Evolutionary conservation across 2,797 vertebrate genomes (phyloP), one percentile per base, ranked within the genome.

Genomic region (Poeciliopsis infans): DNA sequence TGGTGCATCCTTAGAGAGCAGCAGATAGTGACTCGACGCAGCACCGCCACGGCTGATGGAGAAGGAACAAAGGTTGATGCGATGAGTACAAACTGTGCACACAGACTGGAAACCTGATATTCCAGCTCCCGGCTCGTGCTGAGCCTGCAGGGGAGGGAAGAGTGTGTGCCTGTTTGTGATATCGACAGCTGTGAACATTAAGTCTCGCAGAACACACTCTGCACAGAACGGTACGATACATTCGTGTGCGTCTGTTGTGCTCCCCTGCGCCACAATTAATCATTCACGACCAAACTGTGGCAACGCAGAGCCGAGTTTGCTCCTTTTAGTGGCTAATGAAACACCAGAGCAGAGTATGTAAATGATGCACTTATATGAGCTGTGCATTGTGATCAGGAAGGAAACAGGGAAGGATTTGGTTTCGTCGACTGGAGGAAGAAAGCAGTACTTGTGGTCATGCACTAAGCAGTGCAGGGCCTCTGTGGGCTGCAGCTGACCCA

Each of bases 51-150:
- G 79, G 92, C 92, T 90, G 92, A 94, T 82, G 77, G 88, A 82
- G 89, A 83, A 77, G 87, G 92, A 92, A 92, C 92, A 92, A 92
- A 93, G 92, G 92, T 69, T 92, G 91, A 93, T 82, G 91, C 89
- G 87, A 85, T 82, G 90, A 94, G 92, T 89, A 95, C 91, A 95
- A 93, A 93, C 92, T 93, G 90, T 91, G 91, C 93, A 93, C 88
- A 91, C 88, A 93, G 86, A 90, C 91, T 89, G 88, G 92, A 94
- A 94, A 95, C 92, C 92, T 94, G 94, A 95, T 94, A 93, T 92
- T 94, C 93, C 91, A 83, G 89, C 91, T 93, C 89, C 90, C 82
- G 20, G 84, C 92, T 85, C 77, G 78, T 85, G 83, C 87, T 69
- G 68, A 85, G 77, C 82, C 81, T 70, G 36, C 78, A 64, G 82